Evolutionary conservation across 2,888 invertebrate genomes (phyloP).

Genomic region (Lamellibrachia columna): DNA sequence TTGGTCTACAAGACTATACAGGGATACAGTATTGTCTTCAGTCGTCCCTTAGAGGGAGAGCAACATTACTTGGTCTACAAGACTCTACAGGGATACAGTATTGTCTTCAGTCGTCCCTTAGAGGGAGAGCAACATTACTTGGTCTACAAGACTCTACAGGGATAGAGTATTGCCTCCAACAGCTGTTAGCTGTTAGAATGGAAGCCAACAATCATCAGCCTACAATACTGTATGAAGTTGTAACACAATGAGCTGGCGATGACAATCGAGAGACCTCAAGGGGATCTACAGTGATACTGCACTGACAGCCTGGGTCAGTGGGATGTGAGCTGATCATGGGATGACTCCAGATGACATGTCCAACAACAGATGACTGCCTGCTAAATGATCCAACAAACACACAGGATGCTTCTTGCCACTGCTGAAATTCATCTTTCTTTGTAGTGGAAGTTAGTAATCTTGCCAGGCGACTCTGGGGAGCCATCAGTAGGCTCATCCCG

Average conservation of each 20-base stretch:
- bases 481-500: neutral
- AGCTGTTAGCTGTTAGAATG: neutral
- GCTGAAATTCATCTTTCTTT: neutral
- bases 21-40: too few relatives aligned
- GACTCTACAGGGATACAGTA: too few relatives aligned
- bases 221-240: neutral
- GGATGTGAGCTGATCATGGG: neutral
- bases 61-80: too few relatives aligned
- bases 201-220: neutral
- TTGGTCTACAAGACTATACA: too few relatives aligned
- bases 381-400: conserved; percentile 5
- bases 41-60: too few relatives aligned
- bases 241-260: neutral
- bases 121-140: too few relatives aligned
- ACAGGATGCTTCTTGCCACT: neutral
- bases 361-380: conserved; percentile 9
- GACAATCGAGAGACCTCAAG: neutral
- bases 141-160: neutral
- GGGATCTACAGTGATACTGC: neutral
- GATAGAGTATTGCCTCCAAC: neutral
- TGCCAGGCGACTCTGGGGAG: neutral
- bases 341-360: neutral
- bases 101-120: too few relatives aligned
- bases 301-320: neutral
- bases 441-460: neutral